Conservation (phyloP, 2,888 invertebrate genomes). For the Catocala nupta region DNA sequence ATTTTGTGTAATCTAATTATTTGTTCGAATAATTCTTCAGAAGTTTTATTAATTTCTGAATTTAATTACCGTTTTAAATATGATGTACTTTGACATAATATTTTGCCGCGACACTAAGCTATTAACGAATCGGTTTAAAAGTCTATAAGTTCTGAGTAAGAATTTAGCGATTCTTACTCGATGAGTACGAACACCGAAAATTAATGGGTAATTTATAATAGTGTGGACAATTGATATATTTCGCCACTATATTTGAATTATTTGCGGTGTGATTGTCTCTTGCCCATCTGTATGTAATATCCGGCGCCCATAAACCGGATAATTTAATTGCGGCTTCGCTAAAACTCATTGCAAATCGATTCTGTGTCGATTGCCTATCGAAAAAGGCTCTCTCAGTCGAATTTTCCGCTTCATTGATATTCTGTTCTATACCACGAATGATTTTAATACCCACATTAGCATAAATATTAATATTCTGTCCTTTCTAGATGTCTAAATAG, state of each 20-base stretch:
- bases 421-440: constrained; percentile 49
- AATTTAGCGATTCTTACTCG: too few relatives aligned
- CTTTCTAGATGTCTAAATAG: constrained; percentile 23
- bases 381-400: constrained; percentile 45
- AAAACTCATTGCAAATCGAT: constrained; percentile 54
- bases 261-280: constrained; percentile 52
- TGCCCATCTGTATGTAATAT: constrained; percentile 60
- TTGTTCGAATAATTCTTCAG: too few relatives aligned
- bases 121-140: too few relatives aligned
- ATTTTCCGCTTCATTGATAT: constrained; percentile 61
- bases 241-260: constrained; percentile 44
- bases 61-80: too few relatives aligned
- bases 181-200: constrained; percentile 8
- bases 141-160: too few relatives aligned
- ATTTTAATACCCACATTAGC: constrained; percentile 53
- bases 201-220: constrained; percentile 24
- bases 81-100: too few relatives aligned
- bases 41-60: too few relatives aligned
- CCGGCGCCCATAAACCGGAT: constrained; percentile 49
- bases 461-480: constrained; percentile 47
- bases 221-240: constrained; percentile 16
- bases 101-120: too few relatives aligned
- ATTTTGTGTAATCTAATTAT: too few relatives aligned
- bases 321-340: constrained; percentile 60
- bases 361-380: constrained; percentile 52